Evolutionary conservation across 2,113 vertebrate genomes (phyloP).

Genomic region (Panthera leo): DNA sequence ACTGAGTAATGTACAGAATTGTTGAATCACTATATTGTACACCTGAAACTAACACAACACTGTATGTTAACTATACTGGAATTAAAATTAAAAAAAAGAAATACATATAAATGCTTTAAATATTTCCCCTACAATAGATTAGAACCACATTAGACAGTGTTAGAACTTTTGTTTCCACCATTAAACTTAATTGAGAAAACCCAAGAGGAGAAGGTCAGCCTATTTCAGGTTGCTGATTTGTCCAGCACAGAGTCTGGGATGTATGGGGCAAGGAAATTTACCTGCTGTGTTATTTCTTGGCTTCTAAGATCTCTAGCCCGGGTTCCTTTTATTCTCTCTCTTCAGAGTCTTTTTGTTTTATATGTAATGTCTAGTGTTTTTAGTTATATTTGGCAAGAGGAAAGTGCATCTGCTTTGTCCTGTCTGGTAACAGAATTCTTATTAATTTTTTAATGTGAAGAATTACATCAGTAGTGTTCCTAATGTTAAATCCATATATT

Average conservation of each 20-base stretch:
- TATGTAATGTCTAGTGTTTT: neutral
- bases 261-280: neutral
- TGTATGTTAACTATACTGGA: neutral
- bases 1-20: neutral
- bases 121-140: neutral
- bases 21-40: neutral
- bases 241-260: neutral
- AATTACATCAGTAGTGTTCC: neutral
- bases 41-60: neutral
- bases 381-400: neutral
- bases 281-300: neutral
- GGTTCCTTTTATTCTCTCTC: neutral
- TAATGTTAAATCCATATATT: neutral
- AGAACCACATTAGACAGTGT: neutral
- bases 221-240: neutral
- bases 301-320: neutral
- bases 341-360: neutral
- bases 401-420: neutral
- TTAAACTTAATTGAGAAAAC: neutral
- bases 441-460: constrained; percentile 16
- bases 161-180: neutral
- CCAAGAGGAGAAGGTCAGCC: neutral
- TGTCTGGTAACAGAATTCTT: neutral
- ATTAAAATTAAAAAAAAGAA: neutral
- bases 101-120: neutral